These are phyloP conservation scores for Lithophane ornitopus DNA, from an alignment of 2,888 invertebrate species.

Conservation along the genomic window DNA sequence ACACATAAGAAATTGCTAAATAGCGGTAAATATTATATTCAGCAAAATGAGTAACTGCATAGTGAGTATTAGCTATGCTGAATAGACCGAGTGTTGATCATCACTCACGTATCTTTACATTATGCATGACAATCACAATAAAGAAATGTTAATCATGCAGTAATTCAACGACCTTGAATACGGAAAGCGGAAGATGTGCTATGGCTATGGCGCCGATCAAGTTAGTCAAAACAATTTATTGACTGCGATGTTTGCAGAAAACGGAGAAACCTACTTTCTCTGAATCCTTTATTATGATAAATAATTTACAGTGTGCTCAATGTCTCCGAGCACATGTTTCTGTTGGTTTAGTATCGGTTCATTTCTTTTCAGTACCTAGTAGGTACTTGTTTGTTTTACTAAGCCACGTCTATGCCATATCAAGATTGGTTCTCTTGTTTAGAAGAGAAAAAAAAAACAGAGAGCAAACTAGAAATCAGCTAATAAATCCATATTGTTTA, in stretches of 20 bases:
- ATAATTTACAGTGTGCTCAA: neutral
- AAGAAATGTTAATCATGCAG: neutral
- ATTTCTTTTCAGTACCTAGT: neutral
- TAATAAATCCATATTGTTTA: neutral
- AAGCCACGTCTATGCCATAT: neutral
- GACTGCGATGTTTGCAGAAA: neutral
- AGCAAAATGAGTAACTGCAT: neutral
- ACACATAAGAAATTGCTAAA: neutral
- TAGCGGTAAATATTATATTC: neutral
- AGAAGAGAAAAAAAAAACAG: neutral
- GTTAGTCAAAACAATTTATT: constrained; percentile 3
- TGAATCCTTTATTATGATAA: neutral
- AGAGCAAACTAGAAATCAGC: neutral
- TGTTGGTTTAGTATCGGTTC: neutral
- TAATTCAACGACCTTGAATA: constrained; percentile 1
- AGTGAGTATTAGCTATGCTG: neutral
- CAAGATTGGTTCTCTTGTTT: neutral
- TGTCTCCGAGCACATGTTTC: neutral
- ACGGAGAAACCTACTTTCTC: neutral
- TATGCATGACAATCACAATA: constrained; percentile 4
- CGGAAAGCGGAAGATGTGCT: constrained; percentile 6
- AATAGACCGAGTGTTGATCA: neutral
- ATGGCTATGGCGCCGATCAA: neutral
- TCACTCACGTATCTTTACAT: neutral
- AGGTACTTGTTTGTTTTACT: neutral